Evolutionary conservation across 2,888 invertebrate genomes (phyloP).

Genomic region (Napeogenes sylphis): DNA sequence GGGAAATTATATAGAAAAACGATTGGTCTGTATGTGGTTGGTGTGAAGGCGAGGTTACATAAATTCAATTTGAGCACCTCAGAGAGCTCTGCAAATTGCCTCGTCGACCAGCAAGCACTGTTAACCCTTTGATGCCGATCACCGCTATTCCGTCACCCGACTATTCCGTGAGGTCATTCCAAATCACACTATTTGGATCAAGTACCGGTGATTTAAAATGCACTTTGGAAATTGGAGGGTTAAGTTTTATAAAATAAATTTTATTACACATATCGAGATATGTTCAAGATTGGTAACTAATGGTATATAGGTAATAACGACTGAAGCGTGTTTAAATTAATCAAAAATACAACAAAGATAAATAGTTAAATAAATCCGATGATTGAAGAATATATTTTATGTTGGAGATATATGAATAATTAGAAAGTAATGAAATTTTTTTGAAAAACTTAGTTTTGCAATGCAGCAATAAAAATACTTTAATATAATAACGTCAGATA

Average conservation of each 20-base stretch:
- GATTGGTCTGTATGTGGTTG: conserved; percentile 30
- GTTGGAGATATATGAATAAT: too few relatives aligned
- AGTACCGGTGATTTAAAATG: conserved; percentile 12
- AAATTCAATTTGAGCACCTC: conserved; percentile 69
- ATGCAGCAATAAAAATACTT: background rate
- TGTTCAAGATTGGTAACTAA: too few relatives aligned
- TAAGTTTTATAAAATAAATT: background rate
- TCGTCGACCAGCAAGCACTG: conserved; percentile 50
- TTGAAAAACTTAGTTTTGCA: background rate
- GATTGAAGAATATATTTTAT: too few relatives aligned
- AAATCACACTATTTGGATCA: conserved; percentile 37
- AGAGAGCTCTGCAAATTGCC: conserved; percentile 65
- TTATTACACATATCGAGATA: too few relatives aligned
- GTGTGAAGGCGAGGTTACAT: conserved; percentile 56
- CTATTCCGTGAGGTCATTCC: conserved; percentile 41
- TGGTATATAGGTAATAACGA: too few relatives aligned
- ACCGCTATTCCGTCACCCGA: conserved; percentile 50
- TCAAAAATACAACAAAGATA: too few relatives aligned
- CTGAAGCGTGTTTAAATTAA: too few relatives aligned
- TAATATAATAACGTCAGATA: background rate
- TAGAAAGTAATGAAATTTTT: background rate
- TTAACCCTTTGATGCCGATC: conserved; percentile 61
- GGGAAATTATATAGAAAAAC: background rate
- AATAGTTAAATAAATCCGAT: too few relatives aligned
- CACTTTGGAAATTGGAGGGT: background rate